Conservation (phyloP, 2,888 invertebrate genomes). For the Tricholauxania praeusta region DNA sequence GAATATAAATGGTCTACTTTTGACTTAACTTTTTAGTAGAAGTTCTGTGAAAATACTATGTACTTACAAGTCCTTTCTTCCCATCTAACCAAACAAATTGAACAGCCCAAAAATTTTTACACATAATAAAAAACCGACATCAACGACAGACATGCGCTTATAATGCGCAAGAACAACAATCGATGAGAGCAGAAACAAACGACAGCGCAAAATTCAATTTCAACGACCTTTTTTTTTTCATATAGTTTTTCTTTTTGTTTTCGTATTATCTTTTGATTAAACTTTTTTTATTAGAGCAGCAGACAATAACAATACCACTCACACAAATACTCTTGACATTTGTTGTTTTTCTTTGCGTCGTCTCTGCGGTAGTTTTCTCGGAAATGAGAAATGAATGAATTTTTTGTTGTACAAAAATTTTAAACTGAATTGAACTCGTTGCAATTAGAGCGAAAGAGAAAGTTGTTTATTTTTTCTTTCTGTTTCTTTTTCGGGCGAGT, state of each 20-base stretch:
- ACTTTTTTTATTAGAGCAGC: constrained; percentile 9
- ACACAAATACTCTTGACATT: constrained; percentile 44
- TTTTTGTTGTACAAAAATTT: constrained; percentile 53
- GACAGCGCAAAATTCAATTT: constrained; percentile 39
- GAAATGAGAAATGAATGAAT: constrained; percentile 60
- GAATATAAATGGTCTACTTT: too few relatives aligned
- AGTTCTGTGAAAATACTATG: too few relatives aligned
- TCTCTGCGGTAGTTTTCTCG: constrained; percentile 51
- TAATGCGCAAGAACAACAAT: neutral
- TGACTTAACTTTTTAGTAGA: too few relatives aligned
- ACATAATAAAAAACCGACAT: too few relatives aligned
- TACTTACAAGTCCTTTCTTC: too few relatives aligned
- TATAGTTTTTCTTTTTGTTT: constrained; percentile 4
- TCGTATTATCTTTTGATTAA: constrained; percentile 11
- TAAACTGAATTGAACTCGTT: constrained; percentile 24
- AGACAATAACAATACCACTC: constrained; percentile 7
- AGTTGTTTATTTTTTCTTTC: constrained; percentile 40
- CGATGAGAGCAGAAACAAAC: neutral
- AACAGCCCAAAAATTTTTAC: too few relatives aligned
- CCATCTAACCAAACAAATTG: too few relatives aligned
- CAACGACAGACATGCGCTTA: neutral
- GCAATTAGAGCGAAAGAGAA: constrained; percentile 55
- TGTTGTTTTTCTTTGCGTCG: constrained; percentile 21
- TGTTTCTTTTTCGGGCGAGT: constrained; percentile 2
- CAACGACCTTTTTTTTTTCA: constrained; percentile 40